Conservation (phyloP, 2,888 invertebrate genomes). For the Platypus cylindrus region DNA sequence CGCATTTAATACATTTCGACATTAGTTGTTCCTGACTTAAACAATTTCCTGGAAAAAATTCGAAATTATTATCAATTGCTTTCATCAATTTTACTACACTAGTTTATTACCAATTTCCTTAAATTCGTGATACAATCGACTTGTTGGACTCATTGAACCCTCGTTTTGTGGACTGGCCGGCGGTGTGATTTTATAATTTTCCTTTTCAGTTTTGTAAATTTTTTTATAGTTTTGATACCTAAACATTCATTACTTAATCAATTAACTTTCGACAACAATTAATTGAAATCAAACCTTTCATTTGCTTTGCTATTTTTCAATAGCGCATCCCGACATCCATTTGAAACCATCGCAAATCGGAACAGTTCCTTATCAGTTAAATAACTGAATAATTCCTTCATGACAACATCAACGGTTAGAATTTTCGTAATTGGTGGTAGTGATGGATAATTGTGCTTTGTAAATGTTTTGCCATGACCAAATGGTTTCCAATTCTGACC, state of each 20-base stretch:
- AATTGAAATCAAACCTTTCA: slow-evolving; percentile 4
- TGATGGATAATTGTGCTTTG: background rate
- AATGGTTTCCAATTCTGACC: slow-evolving; percentile 4
- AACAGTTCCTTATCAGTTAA: slow-evolving; percentile 28
- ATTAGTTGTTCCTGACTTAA: slow-evolving; percentile 26
- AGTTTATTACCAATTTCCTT: slow-evolving; percentile 18
- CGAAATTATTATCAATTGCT: background rate
- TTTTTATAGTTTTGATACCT: slow-evolving; percentile 18
- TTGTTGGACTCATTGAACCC: slow-evolving; percentile 16
- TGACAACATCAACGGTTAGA: slow-evolving; percentile 21
- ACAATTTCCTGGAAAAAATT: slow-evolving; percentile 9
- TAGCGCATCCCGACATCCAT: slow-evolving; percentile 18
- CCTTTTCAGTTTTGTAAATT: slow-evolving; percentile 22
- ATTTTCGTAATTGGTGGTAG: slow-evolving; percentile 14
- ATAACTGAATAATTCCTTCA: slow-evolving; percentile 24
- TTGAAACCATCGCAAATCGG: slow-evolving; percentile 25
- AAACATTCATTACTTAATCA: slow-evolving; percentile 4
- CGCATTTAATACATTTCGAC: slow-evolving; percentile 27
- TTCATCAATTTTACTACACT: no score
- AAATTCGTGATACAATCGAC: slow-evolving; percentile 20
- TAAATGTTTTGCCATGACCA: no score
- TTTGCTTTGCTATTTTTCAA: slow-evolving; percentile 11
- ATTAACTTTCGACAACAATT: slow-evolving; percentile 1
- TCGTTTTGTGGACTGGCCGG: slow-evolving; percentile 24
- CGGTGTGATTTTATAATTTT: slow-evolving; percentile 28